phyloP scores from a whole-genome alignment of 2,888 invertebrate species.

The Cataglyphis rosenhaueri region DNA sequence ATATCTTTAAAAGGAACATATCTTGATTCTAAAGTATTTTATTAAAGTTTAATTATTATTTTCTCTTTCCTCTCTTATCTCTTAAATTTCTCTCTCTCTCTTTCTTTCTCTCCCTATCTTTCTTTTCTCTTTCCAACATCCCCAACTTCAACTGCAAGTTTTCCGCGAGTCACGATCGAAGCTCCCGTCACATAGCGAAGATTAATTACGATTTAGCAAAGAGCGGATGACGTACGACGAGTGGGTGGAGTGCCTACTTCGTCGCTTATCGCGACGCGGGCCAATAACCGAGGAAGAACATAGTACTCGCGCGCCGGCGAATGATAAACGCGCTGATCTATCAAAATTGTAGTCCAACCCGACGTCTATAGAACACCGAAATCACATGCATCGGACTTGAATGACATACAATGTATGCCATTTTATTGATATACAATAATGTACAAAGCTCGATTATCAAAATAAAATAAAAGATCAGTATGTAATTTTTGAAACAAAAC shows the following conservation, averaged over 20 bases:
- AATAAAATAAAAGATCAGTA: background rate
- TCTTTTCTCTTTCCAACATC: conserved; percentile 1
- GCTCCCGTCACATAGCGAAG: conserved; percentile 60
- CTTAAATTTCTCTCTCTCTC: background rate
- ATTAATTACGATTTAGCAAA: conserved; percentile 74
- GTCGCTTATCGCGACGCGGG: conserved; percentile 64
- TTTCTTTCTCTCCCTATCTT: background rate
- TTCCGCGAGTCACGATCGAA: conserved; percentile 69
- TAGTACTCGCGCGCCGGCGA: conserved; percentile 18
- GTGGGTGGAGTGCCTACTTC: conserved; percentile 63
- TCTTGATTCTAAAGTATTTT: background rate
- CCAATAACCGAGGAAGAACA: conserved; percentile 51
- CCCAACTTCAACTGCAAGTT: conserved; percentile 64
- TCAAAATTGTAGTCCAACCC: conserved; percentile 41
- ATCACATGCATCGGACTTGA: conserved; percentile 12
- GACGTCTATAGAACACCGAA: conserved; percentile 45
- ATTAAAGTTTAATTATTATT: conserved; percentile 27
- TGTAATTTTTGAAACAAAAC: background rate
- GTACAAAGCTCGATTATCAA: background rate
- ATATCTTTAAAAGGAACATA: background rate
- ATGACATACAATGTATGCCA: conserved; percentile 33
- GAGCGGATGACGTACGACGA: conserved; percentile 65
- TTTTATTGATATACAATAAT: conserved; percentile 23
- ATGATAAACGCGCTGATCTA: conserved; percentile 52
- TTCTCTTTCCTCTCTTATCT: background rate